phyloP scores from a whole-genome alignment of 1,140 invertebrate species.

The Trachymyrmex septentrionalis region DNA sequence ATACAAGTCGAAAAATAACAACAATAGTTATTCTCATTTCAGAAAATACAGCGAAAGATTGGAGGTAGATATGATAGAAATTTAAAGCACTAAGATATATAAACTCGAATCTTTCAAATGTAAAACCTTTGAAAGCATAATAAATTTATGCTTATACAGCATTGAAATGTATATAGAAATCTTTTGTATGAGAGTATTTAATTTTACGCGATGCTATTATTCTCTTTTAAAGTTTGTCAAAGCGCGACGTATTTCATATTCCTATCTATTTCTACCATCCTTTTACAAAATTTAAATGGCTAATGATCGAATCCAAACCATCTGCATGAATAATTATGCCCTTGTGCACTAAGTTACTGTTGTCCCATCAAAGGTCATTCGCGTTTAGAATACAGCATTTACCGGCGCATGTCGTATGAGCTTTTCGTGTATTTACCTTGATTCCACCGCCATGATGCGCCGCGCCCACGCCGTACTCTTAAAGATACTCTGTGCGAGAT shows the following conservation, averaged over 20 bases:
- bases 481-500: neutral
- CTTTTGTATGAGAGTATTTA: neutral
- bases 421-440: conserved; percentile 68
- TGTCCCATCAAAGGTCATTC: neutral
- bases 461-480: conserved; percentile 28
- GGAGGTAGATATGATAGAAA: conserved; percentile 7
- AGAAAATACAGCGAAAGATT: neutral
- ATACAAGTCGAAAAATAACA: neutral
- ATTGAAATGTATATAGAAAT: conserved; percentile 15
- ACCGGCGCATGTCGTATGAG: neutral
- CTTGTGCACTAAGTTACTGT: neutral
- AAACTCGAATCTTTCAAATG: neutral
- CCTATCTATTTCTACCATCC: neutral
- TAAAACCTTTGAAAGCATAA: neutral
- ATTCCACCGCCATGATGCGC: conserved; percentile 74
- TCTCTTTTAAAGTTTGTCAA: neutral
- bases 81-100: neutral
- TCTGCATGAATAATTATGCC: no score
- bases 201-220: neutral
- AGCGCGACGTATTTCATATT: neutral
- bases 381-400: neutral
- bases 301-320: neutral
- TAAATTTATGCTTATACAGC: neutral
- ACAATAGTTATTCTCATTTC: neutral
- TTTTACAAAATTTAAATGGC: neutral